Evolutionary conservation across 2,888 invertebrate genomes (phyloP).

Genomic region (Drosophila cyrtoloma): DNA sequence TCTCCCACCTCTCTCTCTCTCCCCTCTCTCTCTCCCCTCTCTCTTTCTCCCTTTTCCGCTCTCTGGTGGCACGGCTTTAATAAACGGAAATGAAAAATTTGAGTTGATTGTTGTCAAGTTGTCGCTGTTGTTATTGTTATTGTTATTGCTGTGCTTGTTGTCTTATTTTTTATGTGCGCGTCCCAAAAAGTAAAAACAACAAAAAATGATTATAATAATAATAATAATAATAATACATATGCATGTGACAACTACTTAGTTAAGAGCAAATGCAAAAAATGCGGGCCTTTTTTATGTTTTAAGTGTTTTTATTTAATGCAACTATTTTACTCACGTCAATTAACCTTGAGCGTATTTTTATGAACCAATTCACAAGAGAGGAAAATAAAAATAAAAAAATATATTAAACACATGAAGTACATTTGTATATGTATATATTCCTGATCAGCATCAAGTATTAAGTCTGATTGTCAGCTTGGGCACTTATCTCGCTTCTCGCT

Average conservation of each 20-base stretch:
- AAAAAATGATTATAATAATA: conserved; percentile 25
- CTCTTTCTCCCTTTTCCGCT: conserved; percentile 6
- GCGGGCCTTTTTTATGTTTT: conserved; percentile 54
- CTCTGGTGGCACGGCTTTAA: conserved; percentile 55
- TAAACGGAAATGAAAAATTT: conserved; percentile 81
- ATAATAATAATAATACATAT: conserved; percentile 21
- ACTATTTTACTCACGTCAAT: conserved; percentile 68
- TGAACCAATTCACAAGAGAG: not conserved
- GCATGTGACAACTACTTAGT: conserved; percentile 37
- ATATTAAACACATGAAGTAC: not conserved
- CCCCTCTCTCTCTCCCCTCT: conserved; percentile 18
- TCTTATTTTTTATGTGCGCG: conserved; percentile 36
- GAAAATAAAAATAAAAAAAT: not conserved
- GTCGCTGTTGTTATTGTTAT: conserved; percentile 57
- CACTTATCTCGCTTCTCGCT: not conserved
- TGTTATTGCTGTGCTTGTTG: conserved; percentile 15
- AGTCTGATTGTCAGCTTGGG: not conserved
- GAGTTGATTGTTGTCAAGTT: conserved; percentile 79
- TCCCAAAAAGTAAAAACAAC: conserved; percentile 25
- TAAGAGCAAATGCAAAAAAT: conserved; percentile 37
- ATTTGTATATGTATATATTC: not conserved
- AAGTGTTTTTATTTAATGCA: conserved; percentile 26
- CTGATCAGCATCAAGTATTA: not conserved
- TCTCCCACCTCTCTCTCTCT: conserved; percentile 7
- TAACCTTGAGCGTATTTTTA: conserved; percentile 54